Conservation (phyloP, 1,140 invertebrate species). For the Oncopodura yosiiana region DNA sequence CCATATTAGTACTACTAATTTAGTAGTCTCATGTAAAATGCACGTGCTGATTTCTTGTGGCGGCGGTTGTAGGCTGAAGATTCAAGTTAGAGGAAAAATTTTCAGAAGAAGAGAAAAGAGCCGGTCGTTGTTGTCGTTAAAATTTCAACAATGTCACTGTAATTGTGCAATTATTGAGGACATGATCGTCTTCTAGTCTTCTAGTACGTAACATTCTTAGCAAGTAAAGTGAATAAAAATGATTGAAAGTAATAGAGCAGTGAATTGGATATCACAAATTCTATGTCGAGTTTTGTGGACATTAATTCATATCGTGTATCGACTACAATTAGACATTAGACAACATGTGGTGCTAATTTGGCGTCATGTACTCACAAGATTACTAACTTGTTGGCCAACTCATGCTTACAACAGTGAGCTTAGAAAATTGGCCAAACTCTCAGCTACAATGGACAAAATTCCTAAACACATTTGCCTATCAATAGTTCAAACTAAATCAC, state of each 20-base stretch:
- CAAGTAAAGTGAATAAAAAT: too few relatives aligned
- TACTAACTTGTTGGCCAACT: slow-evolving; percentile 19
- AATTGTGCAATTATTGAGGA: too few relatives aligned
- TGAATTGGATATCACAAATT: slow-evolving; percentile 6
- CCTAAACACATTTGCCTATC: slow-evolving; percentile 31
- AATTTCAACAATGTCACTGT: too few relatives aligned
- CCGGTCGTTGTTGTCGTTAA: too few relatives aligned
- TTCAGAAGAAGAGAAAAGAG: too few relatives aligned
- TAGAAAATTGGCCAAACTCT: slow-evolving; percentile 5
- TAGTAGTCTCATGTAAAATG: too few relatives aligned
- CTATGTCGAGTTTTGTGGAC: slow-evolving; percentile 16
- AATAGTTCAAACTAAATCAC: slow-evolving; percentile 3
- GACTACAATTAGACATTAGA: slow-evolving; percentile 14
- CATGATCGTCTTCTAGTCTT: too few relatives aligned
- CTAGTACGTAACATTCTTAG: too few relatives aligned
- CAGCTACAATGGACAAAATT: slow-evolving; percentile 15
- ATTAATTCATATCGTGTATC: slow-evolving; percentile 18
- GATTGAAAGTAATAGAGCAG: slow-evolving; percentile 1
- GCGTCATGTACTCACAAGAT: not conserved
- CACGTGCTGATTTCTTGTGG: too few relatives aligned
- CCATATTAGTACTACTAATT: too few relatives aligned
- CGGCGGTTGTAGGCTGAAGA: too few relatives aligned
- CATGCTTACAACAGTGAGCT: slow-evolving; percentile 10
- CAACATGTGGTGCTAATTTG: slow-evolving; percentile 11
- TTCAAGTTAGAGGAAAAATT: too few relatives aligned